Evolutionary conservation across 2,888 invertebrate species (phyloP).

Genomic region (Anodontia alba): DNA sequence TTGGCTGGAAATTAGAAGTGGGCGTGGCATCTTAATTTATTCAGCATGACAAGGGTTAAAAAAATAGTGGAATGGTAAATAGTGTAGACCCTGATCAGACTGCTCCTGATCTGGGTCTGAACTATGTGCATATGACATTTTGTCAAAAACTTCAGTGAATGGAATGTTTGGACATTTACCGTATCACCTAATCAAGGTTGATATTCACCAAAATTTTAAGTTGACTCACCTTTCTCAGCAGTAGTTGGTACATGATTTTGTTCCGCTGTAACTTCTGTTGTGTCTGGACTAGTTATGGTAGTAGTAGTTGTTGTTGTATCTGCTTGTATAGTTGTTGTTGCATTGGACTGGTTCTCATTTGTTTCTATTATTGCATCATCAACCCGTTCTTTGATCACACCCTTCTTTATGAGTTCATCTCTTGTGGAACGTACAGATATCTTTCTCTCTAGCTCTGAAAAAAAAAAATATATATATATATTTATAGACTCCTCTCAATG

Average conservation of each 20-base stretch:
- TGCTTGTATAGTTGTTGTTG: constrained; percentile 1
- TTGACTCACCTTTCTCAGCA: not conserved
- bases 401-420: constrained; percentile 98
- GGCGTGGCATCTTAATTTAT: no score
- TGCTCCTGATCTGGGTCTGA: no score
- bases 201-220: no score
- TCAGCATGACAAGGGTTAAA: no score
- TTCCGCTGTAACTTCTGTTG: not conserved
- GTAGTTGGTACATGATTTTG: not conserved
- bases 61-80: no score
- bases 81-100: no score
- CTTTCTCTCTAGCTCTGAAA: constrained; percentile 96
- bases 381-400: constrained; percentile 89
- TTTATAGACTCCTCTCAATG: no score
- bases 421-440: constrained; percentile 99
- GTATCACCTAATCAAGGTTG: no score
- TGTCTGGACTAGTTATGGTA: not conserved
- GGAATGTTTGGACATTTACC: no score
- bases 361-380: constrained; percentile 61
- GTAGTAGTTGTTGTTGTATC: not conserved
- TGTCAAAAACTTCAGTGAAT: no score
- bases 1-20: no score
- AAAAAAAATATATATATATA: constrained; percentile 28
- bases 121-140: no score
- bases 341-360: constrained; percentile 30